Base-by-base conservation (phyloP, 2,888 invertebrate species). In the Chrysotoxum bicinctum region DNA sequence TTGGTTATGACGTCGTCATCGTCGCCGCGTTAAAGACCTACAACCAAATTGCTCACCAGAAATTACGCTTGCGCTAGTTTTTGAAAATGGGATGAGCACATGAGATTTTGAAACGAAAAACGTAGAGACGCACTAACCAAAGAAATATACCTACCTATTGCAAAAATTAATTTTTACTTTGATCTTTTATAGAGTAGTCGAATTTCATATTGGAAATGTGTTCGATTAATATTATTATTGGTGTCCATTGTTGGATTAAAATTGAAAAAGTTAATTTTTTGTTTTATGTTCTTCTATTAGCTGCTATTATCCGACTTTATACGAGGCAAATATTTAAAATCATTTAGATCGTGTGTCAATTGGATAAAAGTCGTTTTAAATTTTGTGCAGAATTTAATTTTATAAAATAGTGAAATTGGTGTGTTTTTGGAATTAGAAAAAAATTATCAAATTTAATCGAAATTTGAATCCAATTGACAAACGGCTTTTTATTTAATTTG, bases 11-110 rank as follows among this genome's bases (percentile, higher is more conserved):
- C 26, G 73, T 35, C 48, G 64, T 48, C 35, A 16, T 9, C 14
- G 9, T 12, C 12, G n/a, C n/a, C n/a, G n/a, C n/a, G 26, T 26
- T 26, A 37, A 9, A n/a, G 26, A 54, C 9, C 1, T 32, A 16
- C 12, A 32, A 16, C 9, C 0, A 56, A 19, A 19, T n/a, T 52
- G 26, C 48, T 52, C n/a, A 32, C 35, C 14, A 10, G 1, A 75
- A 23, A 62, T 72, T 73, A 83, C 83, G 83, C 78, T 69, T 83
- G 83, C 83, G 83, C 78, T 40, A 37, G 69, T 21, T 48, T 69
- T 82, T 21, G 30, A 77, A 82, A 73, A 64, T 82, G 60, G 77
- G 68, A 52, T 73, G 77, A 73, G 60, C 23, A 23, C 3, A 54
- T 12, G 16, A 30, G 30, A 16, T 54, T 6, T 30, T 32, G 16